These are phyloP conservation scores for Crotalus horridus DNA, from an alignment of 2,113 vertebrate species.

Conservation along the genomic window DNA sequence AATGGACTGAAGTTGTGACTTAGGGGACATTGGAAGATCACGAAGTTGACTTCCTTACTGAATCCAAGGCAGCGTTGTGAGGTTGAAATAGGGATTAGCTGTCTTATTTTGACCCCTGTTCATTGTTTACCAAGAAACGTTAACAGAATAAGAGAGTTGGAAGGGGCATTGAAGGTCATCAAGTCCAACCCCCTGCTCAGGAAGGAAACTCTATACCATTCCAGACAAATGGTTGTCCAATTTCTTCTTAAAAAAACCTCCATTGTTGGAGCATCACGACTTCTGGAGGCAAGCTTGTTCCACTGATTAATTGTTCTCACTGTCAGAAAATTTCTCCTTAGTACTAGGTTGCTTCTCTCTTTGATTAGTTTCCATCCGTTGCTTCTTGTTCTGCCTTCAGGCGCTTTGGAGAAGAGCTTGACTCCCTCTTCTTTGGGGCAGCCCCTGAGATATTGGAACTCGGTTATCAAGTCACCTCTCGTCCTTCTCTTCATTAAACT, in stretches of 20 bases:
- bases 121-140: background rate
- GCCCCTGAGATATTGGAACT: background rate
- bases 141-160: background rate
- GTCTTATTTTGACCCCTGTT: background rate
- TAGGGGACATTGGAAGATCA: background rate
- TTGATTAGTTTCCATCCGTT: background rate
- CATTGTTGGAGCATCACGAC: background rate
- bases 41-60: background rate
- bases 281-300: background rate
- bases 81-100: background rate
- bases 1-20: background rate
- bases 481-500: background rate
- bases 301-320: background rate
- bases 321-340: background rate
- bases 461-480: accelerated
- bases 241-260: no score
- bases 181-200: background rate
- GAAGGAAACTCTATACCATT: no score
- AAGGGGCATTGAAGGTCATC: background rate
- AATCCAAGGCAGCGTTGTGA: background rate
- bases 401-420: background rate
- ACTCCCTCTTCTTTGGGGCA: background rate
- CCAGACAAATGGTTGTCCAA: no score
- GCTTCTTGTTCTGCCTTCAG: background rate
- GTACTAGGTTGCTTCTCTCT: background rate